A percentile compares a stretch with the other conserved stretches of the same genome.
phyloP scores from a whole-genome alignment of 2,113 vertebrate genomes.

The Leptobrachium leishanense region DNA sequence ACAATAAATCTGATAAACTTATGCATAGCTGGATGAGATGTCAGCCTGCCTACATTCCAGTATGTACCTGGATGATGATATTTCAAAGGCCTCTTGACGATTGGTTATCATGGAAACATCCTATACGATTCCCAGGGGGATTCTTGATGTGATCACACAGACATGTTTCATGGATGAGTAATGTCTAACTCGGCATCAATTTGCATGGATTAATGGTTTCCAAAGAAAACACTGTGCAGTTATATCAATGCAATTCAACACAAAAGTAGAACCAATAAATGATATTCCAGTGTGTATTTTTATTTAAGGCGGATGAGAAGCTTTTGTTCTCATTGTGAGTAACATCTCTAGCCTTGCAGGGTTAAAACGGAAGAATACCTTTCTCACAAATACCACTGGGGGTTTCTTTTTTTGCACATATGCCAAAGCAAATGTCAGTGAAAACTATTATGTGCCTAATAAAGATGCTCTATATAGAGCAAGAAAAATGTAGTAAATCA shows the following conservation, averaged over 20 bases:
- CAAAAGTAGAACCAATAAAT: constrained; percentile 29
- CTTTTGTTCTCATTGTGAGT: constrained; percentile 34
- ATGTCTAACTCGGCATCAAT: constrained; percentile 43
- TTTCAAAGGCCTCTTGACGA: constrained; percentile 34
- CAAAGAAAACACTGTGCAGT: constrained; percentile 30
- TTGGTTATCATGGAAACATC: constrained; percentile 46
- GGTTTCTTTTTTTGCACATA: background rate
- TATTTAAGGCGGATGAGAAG: constrained; percentile 19
- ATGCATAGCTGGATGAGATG: constrained; percentile 44
- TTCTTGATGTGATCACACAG: constrained; percentile 41
- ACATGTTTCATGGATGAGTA: constrained; percentile 39
- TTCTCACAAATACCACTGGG: background rate
- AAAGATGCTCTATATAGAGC: background rate
- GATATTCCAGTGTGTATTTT: constrained; percentile 24
- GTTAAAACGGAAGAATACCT: background rate
- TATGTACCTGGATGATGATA: constrained; percentile 33
- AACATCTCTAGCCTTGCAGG: constrained; percentile 12
- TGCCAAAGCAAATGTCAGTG: background rate
- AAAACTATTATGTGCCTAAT: background rate
- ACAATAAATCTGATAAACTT: constrained; percentile 41
- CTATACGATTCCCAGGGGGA: constrained; percentile 28
- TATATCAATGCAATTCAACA: constrained; percentile 8
- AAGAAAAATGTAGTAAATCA: background rate
- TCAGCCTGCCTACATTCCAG: constrained; percentile 31
- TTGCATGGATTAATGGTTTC: constrained; percentile 47